Conservation (phyloP, 2,888 invertebrate species). For the Sussaba pulchella region DNA sequence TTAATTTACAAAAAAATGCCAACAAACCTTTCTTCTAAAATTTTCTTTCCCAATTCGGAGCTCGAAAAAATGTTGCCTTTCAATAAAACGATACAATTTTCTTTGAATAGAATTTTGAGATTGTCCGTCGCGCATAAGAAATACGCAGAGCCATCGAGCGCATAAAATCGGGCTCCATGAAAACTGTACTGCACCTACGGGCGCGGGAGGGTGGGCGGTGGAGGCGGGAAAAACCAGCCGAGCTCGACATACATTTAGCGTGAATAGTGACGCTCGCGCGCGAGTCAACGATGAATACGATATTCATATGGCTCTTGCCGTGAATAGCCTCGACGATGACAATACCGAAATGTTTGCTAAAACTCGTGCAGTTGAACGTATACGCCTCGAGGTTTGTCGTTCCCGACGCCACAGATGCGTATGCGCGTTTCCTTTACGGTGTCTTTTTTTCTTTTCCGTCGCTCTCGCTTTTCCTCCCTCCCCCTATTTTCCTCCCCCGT, state of each 20-base stretch:
- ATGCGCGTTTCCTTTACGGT: neutral
- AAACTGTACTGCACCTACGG: no score
- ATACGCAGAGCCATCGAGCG: slow-evolving; percentile 11
- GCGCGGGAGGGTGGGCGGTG: neutral
- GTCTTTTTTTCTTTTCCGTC: slow-evolving; percentile 5
- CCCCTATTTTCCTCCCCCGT: no score
- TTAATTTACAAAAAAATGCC: no score
- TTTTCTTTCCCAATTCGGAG: no score
- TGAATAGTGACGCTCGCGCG: slow-evolving; percentile 14
- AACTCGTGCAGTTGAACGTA: neutral
- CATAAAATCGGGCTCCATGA: neutral
- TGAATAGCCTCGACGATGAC: no score
- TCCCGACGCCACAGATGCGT: neutral
- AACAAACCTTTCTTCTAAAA: no score
- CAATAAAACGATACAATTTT: no score
- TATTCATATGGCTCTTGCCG: slow-evolving; percentile 35
- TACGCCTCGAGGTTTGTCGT: neutral
- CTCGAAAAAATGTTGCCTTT: no score
- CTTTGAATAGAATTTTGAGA: no score
- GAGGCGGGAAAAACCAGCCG: slow-evolving; percentile 30
- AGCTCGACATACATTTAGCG: slow-evolving; percentile 38
- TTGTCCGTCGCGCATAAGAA: slow-evolving; percentile 1
- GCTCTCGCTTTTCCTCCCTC: neutral
- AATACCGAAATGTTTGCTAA: neutral
- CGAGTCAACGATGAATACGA: slow-evolving; percentile 6